Evolutionary conservation across 2,888 invertebrate genomes (phyloP), one percentile per base, ranked within the genome.

Genomic region (Lordiphosa fenestrarum): DNA sequence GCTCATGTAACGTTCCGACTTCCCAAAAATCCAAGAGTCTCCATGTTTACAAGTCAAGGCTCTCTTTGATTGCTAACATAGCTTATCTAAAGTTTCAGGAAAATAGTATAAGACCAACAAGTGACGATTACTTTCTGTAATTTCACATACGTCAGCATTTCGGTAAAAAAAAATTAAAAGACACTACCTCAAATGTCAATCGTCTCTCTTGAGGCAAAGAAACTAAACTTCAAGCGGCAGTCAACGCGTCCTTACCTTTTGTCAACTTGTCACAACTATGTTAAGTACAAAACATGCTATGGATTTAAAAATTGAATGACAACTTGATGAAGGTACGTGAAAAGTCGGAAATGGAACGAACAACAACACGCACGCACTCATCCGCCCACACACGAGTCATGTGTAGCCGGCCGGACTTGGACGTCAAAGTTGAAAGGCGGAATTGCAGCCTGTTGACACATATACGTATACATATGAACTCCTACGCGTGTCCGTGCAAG

Each of bases 231-330:
- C 12, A 65, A 53, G 71, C 52, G 53, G 48, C 69, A 68, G 54
- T 23, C 35, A 33, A 9, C 30, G 30, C 23, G 33, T 68, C 69
- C 75, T 66, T 68, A 59, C 71, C 73, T 82, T 82, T 77, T 78
- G 77, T 78, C 77, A 82, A 78, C 75, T 78, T 81, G 84, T 77
- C 84, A 81, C 77, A 81, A 83, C 81, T 83, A 83, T 80, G 83
- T 83, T 83, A 83, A 81, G 81, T 77, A 80, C 72, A 78, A 81
- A 80, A 83, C 80, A 73, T 83, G 83, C 74, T 53, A 83, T 75
- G 80, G 80, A 83, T 83, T 81, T 81, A 77, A 84, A 83, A 82
- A 84, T 71, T 84, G 85, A 84, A 84, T 84, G 85, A 84, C 84
- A 84, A 84, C 82, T 85, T 85, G 84, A 84, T 85, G 84, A 84